Percentiles rank a stretch among this genome's conserved stretches.
phyloP scores from a whole-genome alignment of 2,888 invertebrate genomes.

The Microchrysa polita region DNA sequence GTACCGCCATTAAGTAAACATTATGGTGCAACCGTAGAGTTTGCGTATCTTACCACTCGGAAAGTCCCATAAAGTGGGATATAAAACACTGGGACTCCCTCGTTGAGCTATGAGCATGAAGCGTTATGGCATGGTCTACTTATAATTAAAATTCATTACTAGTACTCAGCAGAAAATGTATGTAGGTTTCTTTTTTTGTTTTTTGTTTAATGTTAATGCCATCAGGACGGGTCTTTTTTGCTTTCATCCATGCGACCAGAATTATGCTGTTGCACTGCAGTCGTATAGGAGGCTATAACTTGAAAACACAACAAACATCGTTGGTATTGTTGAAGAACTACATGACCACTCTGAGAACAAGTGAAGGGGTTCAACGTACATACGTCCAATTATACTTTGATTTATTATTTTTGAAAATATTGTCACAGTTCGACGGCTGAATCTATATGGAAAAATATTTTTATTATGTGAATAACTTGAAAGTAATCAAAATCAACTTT shows the following conservation, averaged over 20 bases:
- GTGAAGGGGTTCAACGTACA: conserved; percentile 34
- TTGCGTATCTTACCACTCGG: neutral
- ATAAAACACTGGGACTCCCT: conserved; percentile 8
- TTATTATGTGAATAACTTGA: too few species aligned
- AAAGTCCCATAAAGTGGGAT: conserved; percentile 2
- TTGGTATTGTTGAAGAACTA: neutral
- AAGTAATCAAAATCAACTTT: too few species aligned
- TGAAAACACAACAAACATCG: neutral
- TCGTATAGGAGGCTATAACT: too few species aligned
- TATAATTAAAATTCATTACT: conserved; percentile 40
- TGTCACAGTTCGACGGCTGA: conserved; percentile 43
- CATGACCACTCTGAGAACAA: neutral
- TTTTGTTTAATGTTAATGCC: too few species aligned
- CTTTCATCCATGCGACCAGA: conserved; percentile 10
- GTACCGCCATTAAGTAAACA: neutral
- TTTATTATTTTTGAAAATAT: conserved; percentile 33
- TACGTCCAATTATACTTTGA: conserved; percentile 43
- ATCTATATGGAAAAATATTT: neutral
- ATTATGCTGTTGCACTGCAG: neutral
- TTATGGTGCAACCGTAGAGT: conserved; percentile 8
- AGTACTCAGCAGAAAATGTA: conserved; percentile 17
- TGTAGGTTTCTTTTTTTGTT: conserved; percentile 11
- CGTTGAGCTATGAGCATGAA: conserved; percentile 2
- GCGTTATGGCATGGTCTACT: neutral
- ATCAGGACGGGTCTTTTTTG: neutral